Evolutionary conservation across 2,888 invertebrate genomes (phyloP), one percentile per base, ranked within the genome.

Genomic region (Agapetus fuscipes): DNA sequence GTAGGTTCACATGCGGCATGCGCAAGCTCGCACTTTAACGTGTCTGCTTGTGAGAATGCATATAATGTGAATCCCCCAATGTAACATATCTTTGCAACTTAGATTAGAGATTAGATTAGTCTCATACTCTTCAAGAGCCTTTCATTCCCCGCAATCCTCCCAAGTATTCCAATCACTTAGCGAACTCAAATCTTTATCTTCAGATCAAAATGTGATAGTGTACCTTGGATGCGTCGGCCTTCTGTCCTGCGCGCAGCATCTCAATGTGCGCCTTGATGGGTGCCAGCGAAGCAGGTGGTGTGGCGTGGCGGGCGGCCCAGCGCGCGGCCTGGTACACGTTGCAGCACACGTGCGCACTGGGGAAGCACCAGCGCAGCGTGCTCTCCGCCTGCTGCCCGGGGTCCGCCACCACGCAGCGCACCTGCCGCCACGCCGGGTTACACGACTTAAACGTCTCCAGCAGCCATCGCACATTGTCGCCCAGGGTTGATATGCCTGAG

Each of bases 391-490:
- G 59, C 36, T 66, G 66, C 1, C 58, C 63, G 1, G 69, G 70
- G 34, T 70, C 69, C 34, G 62, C 61, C 1, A 70, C 67, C 0
- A 70, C 66, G 38, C 70, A 70, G 1, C 70, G 55, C 11, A 70
- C 69, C 39, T 68, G 69, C 17, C 68, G 48, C 70, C 70, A 70
- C 2, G 70, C 70, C 0, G 70, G 70, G 39, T 70, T 70, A 50
- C 70, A 70, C 0, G 69, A 69, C 31, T 70, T 70, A 52, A 70
- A 70, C 0, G 70, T 70, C 11, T 70, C 70, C 17, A 70, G 13
- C 3, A 70, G 36, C 70, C 70, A 70, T 0, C 61, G 60, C 1
- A 70, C 48, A 14, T 69, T 69, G 4, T 68, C 66, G 0, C 66
- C 69, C 3, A 70, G 46, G 0, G 68, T 64, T 1, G 70, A 70